These are phyloP conservation scores for Lepidocolaptes lacrymiger DNA, from an alignment of 2,797 vertebrate species.

Conservation along the genomic window DNA sequence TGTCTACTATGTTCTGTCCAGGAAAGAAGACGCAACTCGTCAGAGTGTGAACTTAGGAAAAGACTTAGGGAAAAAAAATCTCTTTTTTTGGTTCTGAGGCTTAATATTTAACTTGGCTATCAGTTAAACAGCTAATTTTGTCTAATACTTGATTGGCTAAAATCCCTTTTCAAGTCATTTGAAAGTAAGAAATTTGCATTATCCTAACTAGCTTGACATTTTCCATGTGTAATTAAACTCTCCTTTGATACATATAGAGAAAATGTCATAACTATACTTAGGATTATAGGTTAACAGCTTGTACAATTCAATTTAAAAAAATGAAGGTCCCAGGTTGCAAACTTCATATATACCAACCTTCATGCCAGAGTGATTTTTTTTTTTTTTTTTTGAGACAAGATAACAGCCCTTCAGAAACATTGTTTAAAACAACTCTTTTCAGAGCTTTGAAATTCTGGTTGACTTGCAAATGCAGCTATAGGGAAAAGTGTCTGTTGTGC, in stretches of 20 bases:
- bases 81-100: background rate
- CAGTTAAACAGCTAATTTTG: background rate
- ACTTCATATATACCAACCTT: conserved; percentile 22
- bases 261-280: conserved; percentile 36
- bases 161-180: background rate
- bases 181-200: conserved; percentile 13
- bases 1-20: background rate
- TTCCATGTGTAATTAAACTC: conserved; percentile 55
- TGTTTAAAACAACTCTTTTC: conserved; percentile 14
- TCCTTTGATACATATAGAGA: background rate
- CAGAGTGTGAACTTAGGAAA: background rate
- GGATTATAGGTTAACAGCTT: conserved; percentile 32
- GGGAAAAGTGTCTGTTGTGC: background rate
- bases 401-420: background rate
- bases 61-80: background rate
- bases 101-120: background rate
- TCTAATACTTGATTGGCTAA: background rate
- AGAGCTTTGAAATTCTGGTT: background rate
- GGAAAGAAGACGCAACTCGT: background rate
- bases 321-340: conserved; percentile 1
- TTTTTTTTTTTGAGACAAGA: background rate
- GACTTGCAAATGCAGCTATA: background rate
- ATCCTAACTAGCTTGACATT: conserved; percentile 38
- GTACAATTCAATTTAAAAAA: conserved; percentile 22
- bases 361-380: conserved; percentile 27